These are phyloP conservation scores for Cotesia typhae DNA, from an alignment of 1,140 invertebrate genomes.

Conservation along the genomic window DNA sequence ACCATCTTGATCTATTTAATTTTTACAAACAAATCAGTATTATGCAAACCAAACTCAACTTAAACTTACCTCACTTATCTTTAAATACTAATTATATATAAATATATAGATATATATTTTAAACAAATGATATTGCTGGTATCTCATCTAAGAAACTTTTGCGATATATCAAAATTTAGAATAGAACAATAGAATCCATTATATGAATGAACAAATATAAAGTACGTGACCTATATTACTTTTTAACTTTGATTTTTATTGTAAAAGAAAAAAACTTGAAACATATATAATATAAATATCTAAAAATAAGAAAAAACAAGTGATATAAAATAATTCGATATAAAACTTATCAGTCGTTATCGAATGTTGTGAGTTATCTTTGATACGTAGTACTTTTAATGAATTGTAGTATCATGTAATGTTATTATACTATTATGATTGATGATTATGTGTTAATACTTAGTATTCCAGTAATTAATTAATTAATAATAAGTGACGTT, in stretches of 20 bases:
- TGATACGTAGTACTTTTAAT: neutral
- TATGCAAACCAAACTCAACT: too few relatives aligned
- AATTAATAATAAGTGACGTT: neutral
- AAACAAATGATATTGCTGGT: neutral
- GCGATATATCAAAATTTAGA: constrained; percentile 22
- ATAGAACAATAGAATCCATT: neutral
- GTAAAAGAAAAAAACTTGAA: neutral
- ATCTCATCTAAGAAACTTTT: constrained; percentile 17
- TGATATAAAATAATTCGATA: neutral
- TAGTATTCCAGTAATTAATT: neutral
- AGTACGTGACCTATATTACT: constrained; percentile 21
- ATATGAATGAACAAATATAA: constrained; percentile 2
- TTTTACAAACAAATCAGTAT: too few relatives aligned
- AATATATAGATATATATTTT: too few relatives aligned
- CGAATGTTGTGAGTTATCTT: neutral
- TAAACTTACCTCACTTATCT: too few relatives aligned
- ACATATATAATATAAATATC: constrained; percentile 1
- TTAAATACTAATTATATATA: too few relatives aligned
- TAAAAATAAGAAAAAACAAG: neutral
- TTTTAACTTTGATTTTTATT: neutral
- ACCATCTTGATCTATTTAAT: too few relatives aligned
- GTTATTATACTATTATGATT: neutral
- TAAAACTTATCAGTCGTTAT: constrained; percentile 11
- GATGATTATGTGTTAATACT: neutral
- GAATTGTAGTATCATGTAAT: too few relatives aligned